Evolutionary conservation across 2,888 invertebrate genomes (phyloP), one percentile per base, ranked within the genome.

Genomic region (Schrankia costaestrigalis): DNA sequence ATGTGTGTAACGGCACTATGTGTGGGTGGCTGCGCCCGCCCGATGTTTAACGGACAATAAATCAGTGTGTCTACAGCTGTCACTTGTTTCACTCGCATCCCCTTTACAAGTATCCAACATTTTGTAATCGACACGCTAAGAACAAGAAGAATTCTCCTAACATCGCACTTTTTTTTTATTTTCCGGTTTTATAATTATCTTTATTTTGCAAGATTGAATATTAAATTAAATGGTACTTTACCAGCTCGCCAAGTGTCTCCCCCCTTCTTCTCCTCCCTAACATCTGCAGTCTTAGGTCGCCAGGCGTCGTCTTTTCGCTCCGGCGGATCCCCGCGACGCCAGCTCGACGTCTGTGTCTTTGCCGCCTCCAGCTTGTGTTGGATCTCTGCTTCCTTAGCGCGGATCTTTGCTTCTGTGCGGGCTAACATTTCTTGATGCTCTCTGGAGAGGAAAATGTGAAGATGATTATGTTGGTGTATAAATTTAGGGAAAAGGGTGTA

Each of bases 301-400:
- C 48, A 58, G 7, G 18, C 56, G 41, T 47, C 48, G 6, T 52
- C 56, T 1, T 36, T 11, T 0, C 19, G 10, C 14, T 35, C 36
- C 7, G 11, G 11, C n/a, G 8, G 26, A 1, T 38, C 78, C 2
- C 60, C 78, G 25, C 76, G 73, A 1, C 77, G 63, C 69, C 79
- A 78, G 44, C 68, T 73, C 25, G 71, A 46, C 1, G 58, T 45
- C 5, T 69, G 43, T 0, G 70, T 41, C 45, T 71, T 75, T 60
- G 86, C 75, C 23, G 78, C 78, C 26, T 87, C 84, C 8, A 92
- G 73, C 55, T 90, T 91, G 2, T 91, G 89, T 27, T 92, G 91
- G 0, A 93, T 90, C 49, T 94, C 94, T 4, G 93, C 94, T 41
- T 95, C 93, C 54, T 91, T 91, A 9, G 91, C 92, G 22, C 92